phyloP scores from a whole-genome alignment of 2,113 vertebrate genomes.

The Odobenus rosmarus region DNA sequence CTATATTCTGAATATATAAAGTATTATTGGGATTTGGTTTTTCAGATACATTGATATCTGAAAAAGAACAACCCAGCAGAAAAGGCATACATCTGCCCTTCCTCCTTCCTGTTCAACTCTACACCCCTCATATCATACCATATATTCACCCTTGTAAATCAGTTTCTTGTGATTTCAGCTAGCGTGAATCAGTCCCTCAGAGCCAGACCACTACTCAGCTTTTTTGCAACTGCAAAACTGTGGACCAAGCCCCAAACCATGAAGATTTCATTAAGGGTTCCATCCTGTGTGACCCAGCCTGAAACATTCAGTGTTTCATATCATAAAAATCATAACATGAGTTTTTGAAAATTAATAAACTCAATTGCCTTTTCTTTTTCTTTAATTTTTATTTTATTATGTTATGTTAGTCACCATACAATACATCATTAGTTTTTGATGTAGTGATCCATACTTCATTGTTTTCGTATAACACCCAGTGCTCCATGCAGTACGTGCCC shows the following conservation, averaged over 20 bases:
- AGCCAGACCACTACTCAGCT: not conserved
- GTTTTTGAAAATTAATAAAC: constrained; percentile 26
- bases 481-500: too few species aligned
- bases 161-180: not conserved
- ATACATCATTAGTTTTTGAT: too few species aligned
- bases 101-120: not conserved
- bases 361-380: not conserved
- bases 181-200: not conserved
- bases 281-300: not conserved
- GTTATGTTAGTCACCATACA: too few species aligned
- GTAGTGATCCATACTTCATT: too few species aligned
- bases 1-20: not conserved
- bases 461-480: too few species aligned
- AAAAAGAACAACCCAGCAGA: not conserved
- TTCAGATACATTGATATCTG: not conserved
- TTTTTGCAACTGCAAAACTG: not conserved
- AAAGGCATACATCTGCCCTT: not conserved
- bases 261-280: not conserved
- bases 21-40: not conserved
- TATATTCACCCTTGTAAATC: not conserved
- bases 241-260: not conserved
- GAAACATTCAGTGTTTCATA: constrained; percentile 23
- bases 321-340: not conserved
- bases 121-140: not conserved
- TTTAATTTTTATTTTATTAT: too few species aligned